Percentiles rank a stretch among this genome's conserved stretches.
phyloP scores from a whole-genome alignment of 2,888 invertebrate genomes.

The Campoletis raptor region DNA sequence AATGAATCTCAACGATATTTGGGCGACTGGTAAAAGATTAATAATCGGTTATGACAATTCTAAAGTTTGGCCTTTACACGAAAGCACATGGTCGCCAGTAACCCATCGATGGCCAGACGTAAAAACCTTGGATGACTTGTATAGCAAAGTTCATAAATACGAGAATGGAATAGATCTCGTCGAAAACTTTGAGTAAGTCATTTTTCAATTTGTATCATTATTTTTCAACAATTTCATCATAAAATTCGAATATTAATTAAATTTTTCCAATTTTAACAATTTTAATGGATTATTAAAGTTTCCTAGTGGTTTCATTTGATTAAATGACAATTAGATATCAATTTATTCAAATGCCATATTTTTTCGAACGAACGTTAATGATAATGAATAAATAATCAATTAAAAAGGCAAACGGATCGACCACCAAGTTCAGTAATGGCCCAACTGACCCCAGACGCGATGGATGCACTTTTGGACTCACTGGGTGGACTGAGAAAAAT shows the following conservation, averaged over 20 bases:
- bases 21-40: slow-evolving; percentile 85
- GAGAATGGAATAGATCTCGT: slow-evolving; percentile 37
- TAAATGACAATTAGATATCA: background rate
- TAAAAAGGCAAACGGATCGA: slow-evolving; percentile 1
- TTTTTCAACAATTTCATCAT: background rate
- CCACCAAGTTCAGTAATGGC: slow-evolving; percentile 89
- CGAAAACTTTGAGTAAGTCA: slow-evolving; percentile 16
- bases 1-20: slow-evolving; percentile 85
- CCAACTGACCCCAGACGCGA: slow-evolving; percentile 89
- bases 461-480: slow-evolving; percentile 88
- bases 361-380: background rate
- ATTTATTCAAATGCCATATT: background rate
- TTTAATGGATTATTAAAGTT: background rate
- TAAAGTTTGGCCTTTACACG: slow-evolving; percentile 77
- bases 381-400: background rate
- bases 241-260: background rate
- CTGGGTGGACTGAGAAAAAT: slow-evolving; percentile 88
- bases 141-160: slow-evolving; percentile 84
- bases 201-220: background rate
- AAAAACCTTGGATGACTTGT: slow-evolving; percentile 86
- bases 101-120: slow-evolving; percentile 90
- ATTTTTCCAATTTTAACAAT: background rate
- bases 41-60: slow-evolving; percentile 86
- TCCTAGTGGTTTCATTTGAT: background rate
- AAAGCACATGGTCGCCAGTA: slow-evolving; percentile 86